Conservation (phyloP, 1,140 invertebrate species). For the Macrotrachela quadricornifera region DNA sequence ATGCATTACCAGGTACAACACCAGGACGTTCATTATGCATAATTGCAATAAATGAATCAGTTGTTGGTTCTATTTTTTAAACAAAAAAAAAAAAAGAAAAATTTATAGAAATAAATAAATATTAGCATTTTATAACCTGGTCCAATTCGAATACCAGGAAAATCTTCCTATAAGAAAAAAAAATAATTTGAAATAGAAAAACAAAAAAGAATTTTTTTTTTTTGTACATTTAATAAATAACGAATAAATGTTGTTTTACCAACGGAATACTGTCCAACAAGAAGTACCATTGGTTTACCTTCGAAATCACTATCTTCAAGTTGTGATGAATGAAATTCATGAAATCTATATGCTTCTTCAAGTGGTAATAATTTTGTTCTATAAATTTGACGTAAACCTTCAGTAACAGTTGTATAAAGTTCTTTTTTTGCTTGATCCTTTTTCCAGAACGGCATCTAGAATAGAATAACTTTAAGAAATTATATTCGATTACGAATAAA, state of each 20-base stretch:
- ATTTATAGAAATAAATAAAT: too few species aligned
- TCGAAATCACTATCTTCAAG: conserved; percentile 91
- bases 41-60: conserved; percentile 88
- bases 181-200: too few species aligned
- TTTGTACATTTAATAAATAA: conserved; percentile 16
- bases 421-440: too few species aligned
- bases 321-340: conserved; percentile 80
- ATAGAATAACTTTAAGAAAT: too few species aligned
- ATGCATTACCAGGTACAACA: conserved; percentile 84
- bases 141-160: conserved; percentile 31
- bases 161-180: conserved; percentile 21
- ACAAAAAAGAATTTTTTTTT: too few species aligned
- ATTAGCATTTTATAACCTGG: conserved; percentile 11
- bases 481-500: too few species aligned
- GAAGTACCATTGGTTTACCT: conserved; percentile 89
- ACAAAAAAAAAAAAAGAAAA: too few species aligned
- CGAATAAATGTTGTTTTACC: conserved; percentile 97
- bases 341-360: conserved; percentile 76
- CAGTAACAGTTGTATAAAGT: conserved; percentile 13
- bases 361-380: conserved; percentile 69
- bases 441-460: too few species aligned
- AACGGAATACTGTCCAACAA: conserved; percentile 94
- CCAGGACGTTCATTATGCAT: conserved; percentile 65
- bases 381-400: conserved; percentile 66
- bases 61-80: conserved; percentile 47